phyloP scores from a whole-genome alignment of 2,113 vertebrate genomes.

The Oreochromis tanganicae region DNA sequence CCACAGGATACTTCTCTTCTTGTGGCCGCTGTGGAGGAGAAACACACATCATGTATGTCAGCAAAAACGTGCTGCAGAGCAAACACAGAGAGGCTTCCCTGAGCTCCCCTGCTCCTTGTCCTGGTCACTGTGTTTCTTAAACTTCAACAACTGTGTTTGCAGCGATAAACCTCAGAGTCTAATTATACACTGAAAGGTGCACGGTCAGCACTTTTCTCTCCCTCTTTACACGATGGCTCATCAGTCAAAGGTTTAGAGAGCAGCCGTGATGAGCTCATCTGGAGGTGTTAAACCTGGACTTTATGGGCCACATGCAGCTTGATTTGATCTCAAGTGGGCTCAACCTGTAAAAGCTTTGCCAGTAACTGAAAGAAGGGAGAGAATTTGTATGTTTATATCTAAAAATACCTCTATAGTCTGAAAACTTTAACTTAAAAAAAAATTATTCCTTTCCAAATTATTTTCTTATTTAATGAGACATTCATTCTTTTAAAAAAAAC shows the following conservation, averaged over 20 bases:
- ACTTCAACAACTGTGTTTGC: background rate
- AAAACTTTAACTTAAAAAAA: background rate
- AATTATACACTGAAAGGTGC: background rate
- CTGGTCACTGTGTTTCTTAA: background rate
- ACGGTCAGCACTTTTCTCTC: background rate
- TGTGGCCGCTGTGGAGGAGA: constrained; percentile 68
- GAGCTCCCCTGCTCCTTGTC: background rate
- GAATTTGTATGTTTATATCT: background rate
- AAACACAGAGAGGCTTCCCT: background rate
- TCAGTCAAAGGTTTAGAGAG: background rate
- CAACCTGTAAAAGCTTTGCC: background rate
- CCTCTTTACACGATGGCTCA: background rate
- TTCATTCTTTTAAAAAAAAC: background rate
- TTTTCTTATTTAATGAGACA: background rate
- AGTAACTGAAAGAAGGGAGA: background rate
- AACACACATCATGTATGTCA: background rate
- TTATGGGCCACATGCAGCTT: background rate
- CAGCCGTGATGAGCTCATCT: constrained; percentile 6
- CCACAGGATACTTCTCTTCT: constrained; percentile 82
- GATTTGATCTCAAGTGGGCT: background rate
- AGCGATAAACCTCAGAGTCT: background rate
- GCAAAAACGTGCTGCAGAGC: background rate
- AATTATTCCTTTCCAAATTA: background rate
- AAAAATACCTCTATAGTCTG: background rate
- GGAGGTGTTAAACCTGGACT: background rate